Evolutionary conservation across 2,113 vertebrate genomes (phyloP), one percentile per base, ranked within the genome.

Genomic region (Ibidorhyncha struthersii): DNA sequence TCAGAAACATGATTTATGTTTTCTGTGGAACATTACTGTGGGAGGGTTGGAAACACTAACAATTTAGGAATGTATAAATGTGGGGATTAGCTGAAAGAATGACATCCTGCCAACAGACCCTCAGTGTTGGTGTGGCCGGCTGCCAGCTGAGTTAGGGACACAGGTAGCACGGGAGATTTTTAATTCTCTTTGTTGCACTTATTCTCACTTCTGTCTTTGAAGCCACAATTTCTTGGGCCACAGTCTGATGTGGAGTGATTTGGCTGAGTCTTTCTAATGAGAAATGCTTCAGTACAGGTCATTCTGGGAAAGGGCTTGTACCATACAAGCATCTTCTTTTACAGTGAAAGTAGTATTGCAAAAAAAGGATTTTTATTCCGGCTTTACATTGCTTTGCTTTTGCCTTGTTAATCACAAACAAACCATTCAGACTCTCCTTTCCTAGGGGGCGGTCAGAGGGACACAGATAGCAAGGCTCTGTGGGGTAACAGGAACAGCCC

Each of bases 91-190:
- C 34, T 41, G 25, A 47, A 82, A 78, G 38, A 47, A 58, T 32
- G 22, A 23, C 8, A 55, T 71, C 45, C n/a, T 70, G 27, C 10
- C 1, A 0, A 58, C 55, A 53, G 36, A 43, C 22, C 0, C 1
- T 27, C 45, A 45, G 25, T n/a, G 36, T 36, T 20, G 29, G 38
- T 45, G 29, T 4, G 55, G 55, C 40, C 0, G 0, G n/a, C 38
- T 84, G 30, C 22, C 55, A 52, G 59, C 23, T 19, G 61, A 76
- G 5, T 19, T 70, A 12, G 38, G 70, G 70, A 40, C 32, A 56
- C 43, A 45, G 19, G 45, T 52, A 58, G 15, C 21, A 58, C 26
- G 38, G 26, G 40, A 72, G 29, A 7, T 32, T 49, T 86, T 85
- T 56, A 34, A 52, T 76, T 87, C 34, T 76, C 36, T 90, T 72